These are phyloP conservation scores for Cryptocephalus primarius DNA, from an alignment of 2,888 invertebrate genomes.

Conservation along the genomic window DNA sequence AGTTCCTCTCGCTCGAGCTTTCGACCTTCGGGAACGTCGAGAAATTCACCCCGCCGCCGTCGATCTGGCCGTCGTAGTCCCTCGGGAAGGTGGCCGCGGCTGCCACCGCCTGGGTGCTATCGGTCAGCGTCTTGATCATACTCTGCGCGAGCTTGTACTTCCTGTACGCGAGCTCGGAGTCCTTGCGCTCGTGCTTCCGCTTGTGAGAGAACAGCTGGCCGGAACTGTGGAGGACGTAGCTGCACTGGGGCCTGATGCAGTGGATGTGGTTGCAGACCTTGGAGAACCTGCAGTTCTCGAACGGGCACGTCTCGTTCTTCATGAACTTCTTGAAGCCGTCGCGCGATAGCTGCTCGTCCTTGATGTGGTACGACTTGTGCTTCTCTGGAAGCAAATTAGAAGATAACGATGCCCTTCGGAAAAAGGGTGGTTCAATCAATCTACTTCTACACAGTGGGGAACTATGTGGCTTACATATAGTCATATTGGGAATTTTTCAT, in stretches of 20 bases:
- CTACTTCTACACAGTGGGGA: background rate
- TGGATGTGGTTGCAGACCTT: constrained; percentile 96
- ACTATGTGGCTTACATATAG: background rate
- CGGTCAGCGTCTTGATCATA: constrained; percentile 48
- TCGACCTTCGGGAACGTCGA: constrained; percentile 35
- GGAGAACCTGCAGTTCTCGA: constrained; percentile 85
- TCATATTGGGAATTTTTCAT: too few species aligned
- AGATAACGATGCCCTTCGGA: background rate
- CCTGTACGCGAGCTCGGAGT: constrained; percentile 80
- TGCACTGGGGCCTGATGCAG: constrained; percentile 90
- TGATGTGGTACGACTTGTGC: constrained; percentile 96
- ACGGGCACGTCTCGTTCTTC: constrained; percentile 91
- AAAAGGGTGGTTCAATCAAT: background rate
- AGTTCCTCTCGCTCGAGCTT: constrained; percentile 44
- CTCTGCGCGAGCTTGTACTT: constrained; percentile 54
- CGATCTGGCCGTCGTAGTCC: constrained; percentile 40
- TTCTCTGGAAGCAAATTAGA: constrained; percentile 60
- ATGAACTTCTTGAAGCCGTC: constrained; percentile 99
- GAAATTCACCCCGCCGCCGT: constrained; percentile 26
- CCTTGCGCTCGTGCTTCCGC: constrained; percentile 91
- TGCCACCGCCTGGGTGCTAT: constrained; percentile 38
- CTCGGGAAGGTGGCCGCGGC: constrained; percentile 28
- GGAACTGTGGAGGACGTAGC: constrained; percentile 92
- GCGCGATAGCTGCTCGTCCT: constrained; percentile 87
- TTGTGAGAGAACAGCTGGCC: constrained; percentile 96